phyloP scores from a whole-genome alignment of 1,140 invertebrate species.

The Penaeus indicus region DNA sequence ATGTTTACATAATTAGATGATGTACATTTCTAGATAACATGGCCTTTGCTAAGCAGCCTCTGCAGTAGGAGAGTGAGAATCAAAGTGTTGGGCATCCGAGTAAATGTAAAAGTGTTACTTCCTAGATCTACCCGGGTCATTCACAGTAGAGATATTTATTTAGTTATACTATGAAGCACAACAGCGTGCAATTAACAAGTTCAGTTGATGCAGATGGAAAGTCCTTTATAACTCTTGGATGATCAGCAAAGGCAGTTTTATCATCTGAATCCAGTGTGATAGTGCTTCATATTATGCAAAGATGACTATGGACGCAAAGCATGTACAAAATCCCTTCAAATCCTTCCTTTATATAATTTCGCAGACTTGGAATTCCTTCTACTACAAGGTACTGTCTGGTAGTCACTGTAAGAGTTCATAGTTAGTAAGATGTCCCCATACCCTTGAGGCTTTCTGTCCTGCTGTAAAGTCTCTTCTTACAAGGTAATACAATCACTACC shows the following conservation, averaged over 20 bases:
- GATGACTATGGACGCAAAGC: conserved; percentile 49
- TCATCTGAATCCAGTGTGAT: conserved; percentile 41
- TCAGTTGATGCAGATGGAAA: too few species aligned
- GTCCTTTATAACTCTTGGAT: background rate
- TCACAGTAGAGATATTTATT: conserved; percentile 28
- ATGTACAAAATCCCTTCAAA: conserved; percentile 60
- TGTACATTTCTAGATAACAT: conserved; percentile 60
- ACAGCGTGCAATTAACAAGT: too few species aligned
- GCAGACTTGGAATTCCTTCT: conserved; percentile 19
- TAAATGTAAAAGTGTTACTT: conserved; percentile 29
- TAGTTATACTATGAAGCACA: too few species aligned
- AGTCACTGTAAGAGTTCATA: conserved; percentile 47
- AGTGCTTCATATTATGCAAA: conserved; percentile 54
- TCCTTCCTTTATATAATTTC: conserved; percentile 49
- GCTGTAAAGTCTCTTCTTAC: conserved; percentile 54
- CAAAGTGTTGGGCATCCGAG: conserved; percentile 52
- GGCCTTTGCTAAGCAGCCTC: conserved; percentile 56
- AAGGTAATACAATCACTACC: conserved; percentile 24
- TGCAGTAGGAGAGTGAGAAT: conserved; percentile 58
- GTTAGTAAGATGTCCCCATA: conserved; percentile 54
- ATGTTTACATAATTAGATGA: conserved; percentile 59
- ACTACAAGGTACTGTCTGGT: conserved; percentile 42
- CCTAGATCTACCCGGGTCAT: background rate
- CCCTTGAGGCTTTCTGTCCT: conserved; percentile 58
- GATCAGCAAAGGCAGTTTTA: conserved; percentile 33